Base-by-base conservation (phyloP, 53 echinoderm and acorn worm species). In the Mesocentrotus franciscanus region DNA sequence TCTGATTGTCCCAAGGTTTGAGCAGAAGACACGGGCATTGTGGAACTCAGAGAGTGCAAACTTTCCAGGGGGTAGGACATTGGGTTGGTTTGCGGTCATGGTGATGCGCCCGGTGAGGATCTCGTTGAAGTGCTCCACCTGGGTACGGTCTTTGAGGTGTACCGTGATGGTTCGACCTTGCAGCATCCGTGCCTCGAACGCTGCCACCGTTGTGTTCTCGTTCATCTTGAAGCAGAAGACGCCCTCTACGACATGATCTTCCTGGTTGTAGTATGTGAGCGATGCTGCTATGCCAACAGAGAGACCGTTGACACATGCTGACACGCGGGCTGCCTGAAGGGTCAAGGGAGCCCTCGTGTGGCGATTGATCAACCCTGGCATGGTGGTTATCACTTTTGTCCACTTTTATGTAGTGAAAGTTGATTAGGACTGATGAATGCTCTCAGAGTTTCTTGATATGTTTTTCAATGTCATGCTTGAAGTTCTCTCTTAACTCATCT, bases 241-340 rank as follows among this genome's bases (percentile, higher is more conserved):
- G 30, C 99, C 99, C 90, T 99, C 99, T 12, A 99, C 99, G 29
- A 99, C 97, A 91, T 99, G 99, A 91, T 99, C 99, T 61, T 99
- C 99, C 59, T 98, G 97, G 89, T 98, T 99, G 95, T 96, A 98
- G 95, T 99, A 99, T 22, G 99, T 98, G 55, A 99, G 92, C 0
- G 99, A 97, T 15, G 99, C 97, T 16, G 99, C 98, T 0, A 98
- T 90, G 1, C 98, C 99, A 7, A 98, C 96, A 32, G 99, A 99
- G 32, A 98, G 95, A 27, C 99, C 99, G 85, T 99, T 99, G 58
- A 99, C 97, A 70, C 97, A 97, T 0, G 98, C 97, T 14, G 99
- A 98, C 27, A 99, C 98, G 0, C 97, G 96, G 4, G 97, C 96
- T 5, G 97, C 97, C 90, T 99, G 98, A 0, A 99, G 96, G 27